These are phyloP conservation scores for Naja naja DNA, from an alignment of 2,113 vertebrate genomes.

Conservation along the genomic window DNA sequence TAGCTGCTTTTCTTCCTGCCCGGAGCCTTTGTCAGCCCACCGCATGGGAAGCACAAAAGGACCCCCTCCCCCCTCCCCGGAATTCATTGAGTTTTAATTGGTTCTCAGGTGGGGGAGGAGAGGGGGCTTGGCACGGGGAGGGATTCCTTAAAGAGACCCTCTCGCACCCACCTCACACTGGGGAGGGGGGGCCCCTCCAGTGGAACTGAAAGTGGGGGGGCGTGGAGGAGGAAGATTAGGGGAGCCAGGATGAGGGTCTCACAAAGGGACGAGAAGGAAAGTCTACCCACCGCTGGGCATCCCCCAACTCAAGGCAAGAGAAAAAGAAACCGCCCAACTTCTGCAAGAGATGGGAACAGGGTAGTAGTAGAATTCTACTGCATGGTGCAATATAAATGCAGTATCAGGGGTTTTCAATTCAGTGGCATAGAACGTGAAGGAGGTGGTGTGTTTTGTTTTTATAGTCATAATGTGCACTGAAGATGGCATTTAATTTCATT, in stretches of 20 bases:
- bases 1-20: slow-evolving; percentile 79
- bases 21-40: slow-evolving; percentile 78
- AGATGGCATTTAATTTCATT: too few species aligned
- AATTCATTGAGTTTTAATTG: slow-evolving; percentile 83
- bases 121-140: not conserved
- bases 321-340: not conserved
- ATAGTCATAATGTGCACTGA: too few species aligned
- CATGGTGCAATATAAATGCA: too few species aligned
- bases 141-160: not conserved
- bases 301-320: not conserved
- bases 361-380: not conserved
- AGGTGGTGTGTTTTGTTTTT: too few species aligned
- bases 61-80: slow-evolving; percentile 65
- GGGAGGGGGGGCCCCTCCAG: not conserved
- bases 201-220: not conserved
- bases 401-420: too few species aligned
- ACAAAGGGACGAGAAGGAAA: not conserved
- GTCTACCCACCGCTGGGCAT: not conserved
- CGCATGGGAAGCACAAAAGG: slow-evolving; percentile 79
- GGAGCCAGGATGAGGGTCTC: not conserved
- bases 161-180: not conserved
- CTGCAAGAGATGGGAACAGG: not conserved
- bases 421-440: too few species aligned
- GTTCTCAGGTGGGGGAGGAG: slow-evolving; percentile 84
- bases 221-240: not conserved